Percentiles rank a stretch among this genome's conserved stretches.
Conservation (phyloP, 2,113 vertebrate species). For the Propithecus coquereli region DNA sequence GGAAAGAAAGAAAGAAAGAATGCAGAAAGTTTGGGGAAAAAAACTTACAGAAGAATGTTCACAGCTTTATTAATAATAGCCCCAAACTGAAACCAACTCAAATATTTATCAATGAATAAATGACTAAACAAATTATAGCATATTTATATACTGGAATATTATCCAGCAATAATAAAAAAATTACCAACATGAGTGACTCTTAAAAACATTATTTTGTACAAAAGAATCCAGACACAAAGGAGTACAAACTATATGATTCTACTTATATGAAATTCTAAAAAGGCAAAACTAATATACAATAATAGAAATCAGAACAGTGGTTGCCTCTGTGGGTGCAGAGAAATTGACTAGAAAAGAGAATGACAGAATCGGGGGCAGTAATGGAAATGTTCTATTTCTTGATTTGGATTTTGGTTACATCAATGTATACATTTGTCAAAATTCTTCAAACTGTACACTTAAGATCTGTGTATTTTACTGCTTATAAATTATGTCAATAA, state of each 20-base stretch:
- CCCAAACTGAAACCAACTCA: background rate
- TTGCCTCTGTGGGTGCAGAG: background rate
- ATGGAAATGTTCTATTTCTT: background rate
- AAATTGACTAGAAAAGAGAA: background rate
- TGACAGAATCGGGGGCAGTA: background rate
- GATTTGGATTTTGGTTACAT: background rate
- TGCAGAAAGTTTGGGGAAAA: too few relatives aligned
- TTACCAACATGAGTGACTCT: background rate
- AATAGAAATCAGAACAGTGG: background rate
- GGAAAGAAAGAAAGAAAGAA: too few relatives aligned
- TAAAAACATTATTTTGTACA: background rate
- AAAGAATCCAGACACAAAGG: background rate
- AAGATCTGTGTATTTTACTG: background rate
- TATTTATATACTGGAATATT: background rate
- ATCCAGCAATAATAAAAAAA: background rate
- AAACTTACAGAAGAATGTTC: background rate
- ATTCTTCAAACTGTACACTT: background rate
- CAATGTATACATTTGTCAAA: background rate
- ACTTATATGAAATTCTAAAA: background rate
- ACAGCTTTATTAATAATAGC: background rate
- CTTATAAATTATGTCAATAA: background rate
- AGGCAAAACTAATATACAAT: background rate
- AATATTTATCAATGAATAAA: background rate
- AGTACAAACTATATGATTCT: background rate
- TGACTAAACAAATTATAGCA: background rate